These are phyloP conservation scores for Psilopsiagon aurifrons DNA, from an alignment of 2,113 vertebrate genomes.

Conservation along the genomic window DNA sequence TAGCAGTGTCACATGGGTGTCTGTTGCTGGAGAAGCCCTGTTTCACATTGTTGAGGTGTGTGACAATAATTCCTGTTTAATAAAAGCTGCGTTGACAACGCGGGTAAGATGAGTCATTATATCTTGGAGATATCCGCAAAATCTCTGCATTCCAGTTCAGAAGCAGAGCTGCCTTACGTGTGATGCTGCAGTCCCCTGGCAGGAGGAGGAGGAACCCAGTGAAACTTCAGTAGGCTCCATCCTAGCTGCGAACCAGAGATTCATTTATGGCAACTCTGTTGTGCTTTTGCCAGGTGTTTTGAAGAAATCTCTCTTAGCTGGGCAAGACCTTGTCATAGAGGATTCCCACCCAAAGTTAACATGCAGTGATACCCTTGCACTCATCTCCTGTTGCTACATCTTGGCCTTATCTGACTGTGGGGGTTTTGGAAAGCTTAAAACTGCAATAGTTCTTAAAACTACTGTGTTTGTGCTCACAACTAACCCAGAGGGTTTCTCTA, in stretches of 20 bases:
- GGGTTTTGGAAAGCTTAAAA: neutral
- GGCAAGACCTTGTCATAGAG: neutral
- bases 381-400: neutral
- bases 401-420: neutral
- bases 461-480: neutral
- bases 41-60: neutral
- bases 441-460: neutral
- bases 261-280: rapidly evolving
- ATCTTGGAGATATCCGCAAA: neutral
- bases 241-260: neutral
- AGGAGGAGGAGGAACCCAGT: rapidly evolving
- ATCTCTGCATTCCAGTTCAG: neutral
- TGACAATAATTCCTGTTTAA: neutral
- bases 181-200: neutral
- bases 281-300: neutral
- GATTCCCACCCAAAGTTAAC: neutral
- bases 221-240: neutral
- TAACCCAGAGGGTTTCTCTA: neutral
- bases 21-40: neutral
- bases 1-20: neutral
- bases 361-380: neutral
- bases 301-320: neutral
- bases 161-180: neutral
- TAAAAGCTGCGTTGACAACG: neutral
- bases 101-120: rapidly evolving